Evolutionary conservation across 2,888 invertebrate species (phyloP), one percentile per base, ranked within the genome.

Genomic region (Caenorhabditis sulstoni): DNA sequence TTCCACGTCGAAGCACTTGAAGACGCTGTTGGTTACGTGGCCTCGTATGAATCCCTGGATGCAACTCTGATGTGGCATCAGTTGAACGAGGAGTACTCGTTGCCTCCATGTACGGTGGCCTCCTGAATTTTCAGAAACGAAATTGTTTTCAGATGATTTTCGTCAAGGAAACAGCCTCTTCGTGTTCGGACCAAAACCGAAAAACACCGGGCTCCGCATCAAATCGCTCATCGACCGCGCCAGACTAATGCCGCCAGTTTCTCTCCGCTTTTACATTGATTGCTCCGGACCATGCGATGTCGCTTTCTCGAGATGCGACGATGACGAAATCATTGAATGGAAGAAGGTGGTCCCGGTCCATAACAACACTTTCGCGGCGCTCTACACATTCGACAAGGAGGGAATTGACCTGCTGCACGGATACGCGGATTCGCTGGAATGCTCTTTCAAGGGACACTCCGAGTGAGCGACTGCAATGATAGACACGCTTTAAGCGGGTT

Each of bases 311-410:
- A 14, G 44, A 7, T 70, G 70, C 53, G 20, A n/a, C 14, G 22
- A 55, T 1, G 49, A 47, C 1, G 45, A 22, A 1, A 22, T 18
- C 11, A 57, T 12, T 11, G 61, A 70, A 0, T 70, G 70, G 70
- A 61, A 70, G n/a, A 45, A 22, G 12, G 1, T 70, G 2, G 35
- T 14, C 18, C n/a, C 37, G 3, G 9, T 20, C 11, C 3, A 11
- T 3, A 53, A 53, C 12, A 16, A 29, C 1, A 41, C 47, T 20
- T 18, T 18, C 7, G 0, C 9, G 35, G 70, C 53, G 4, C 61
- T 52, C 59, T 70, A 70, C 44, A 53, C 70, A 8, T 70, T 70
- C 22, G 70, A 70, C 14, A 11, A 11, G 0, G 61, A 61, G 37
- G 70, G 45, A 9, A 14, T 70, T 1, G 70, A 70, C 14, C 23